Base-by-base conservation (phyloP, 1,140 invertebrate genomes). In the Drosophila fuyamai region DNA sequence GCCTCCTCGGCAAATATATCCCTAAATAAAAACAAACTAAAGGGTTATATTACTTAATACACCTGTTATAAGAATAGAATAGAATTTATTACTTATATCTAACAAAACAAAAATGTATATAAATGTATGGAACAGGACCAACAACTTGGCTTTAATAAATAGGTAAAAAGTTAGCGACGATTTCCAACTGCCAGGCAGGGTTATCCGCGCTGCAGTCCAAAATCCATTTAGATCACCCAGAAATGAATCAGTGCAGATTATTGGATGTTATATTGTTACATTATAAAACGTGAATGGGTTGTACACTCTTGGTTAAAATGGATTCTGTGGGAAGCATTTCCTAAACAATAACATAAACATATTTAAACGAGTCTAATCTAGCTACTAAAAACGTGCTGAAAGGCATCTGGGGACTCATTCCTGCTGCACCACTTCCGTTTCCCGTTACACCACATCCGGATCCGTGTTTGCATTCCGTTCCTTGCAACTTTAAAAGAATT, bases 401-500 rank as follows among this genome's bases (percentile, higher is more conserved):
- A 9, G 44, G 16, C 12, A 23, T 13, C 12, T 27, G 13, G 23
- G 7, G 23, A 8, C 13, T 48, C 46, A 9, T 7, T 8, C 7
- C 29, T 35, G 29, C n/a, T 16, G 3, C n/a, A n/a, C 13, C 23
- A 44, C 9, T 44, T 48, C 13, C 27, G 47, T 16, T 18, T 44
- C 16, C 43, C 16, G 7, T 5, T 47, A 5, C 9, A 9, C 9
- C 14, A 18, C 43, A 18, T 48, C 12, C 13, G 4, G 13, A 48
- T 29, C 13, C 23, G 1, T 27, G 46, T 7, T 48, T 14, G 18
- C 4, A 8, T 48, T 43, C 1, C 8, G 14, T 8, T 48, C 13
- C 47, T 5, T 36, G 1, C 32, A 13, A 12, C 6, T 2, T 72
- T 14, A 81, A 74, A 91, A 78, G 68, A 91, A 91, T 57, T 91